These are phyloP conservation scores for Pteronura brasiliensis DNA, from an alignment of 2,113 vertebrate genomes.

Conservation along the genomic window DNA sequence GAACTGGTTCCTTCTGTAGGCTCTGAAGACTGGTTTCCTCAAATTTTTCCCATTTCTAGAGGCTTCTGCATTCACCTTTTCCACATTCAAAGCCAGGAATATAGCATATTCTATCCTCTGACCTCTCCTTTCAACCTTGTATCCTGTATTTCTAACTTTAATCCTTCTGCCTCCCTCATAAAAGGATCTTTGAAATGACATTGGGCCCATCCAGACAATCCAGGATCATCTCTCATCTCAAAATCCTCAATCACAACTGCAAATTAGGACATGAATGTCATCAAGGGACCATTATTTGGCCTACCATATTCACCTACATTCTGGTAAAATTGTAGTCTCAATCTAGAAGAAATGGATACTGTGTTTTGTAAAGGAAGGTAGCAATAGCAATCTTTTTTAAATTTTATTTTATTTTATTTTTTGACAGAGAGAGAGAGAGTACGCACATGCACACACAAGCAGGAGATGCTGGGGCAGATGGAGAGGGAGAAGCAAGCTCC, in stretches of 20 bases:
- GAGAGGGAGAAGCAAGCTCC: too few species aligned
- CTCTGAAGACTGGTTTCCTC: not conserved
- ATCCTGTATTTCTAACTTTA: not conserved
- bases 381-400: not conserved
- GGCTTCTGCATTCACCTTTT: not conserved
- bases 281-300: not conserved
- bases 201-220: not conserved
- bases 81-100: not conserved
- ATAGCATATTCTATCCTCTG: not conserved
- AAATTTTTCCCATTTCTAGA: not conserved
- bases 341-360: not conserved
- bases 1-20: not conserved
- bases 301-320: not conserved
- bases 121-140: not conserved
- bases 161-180: not conserved
- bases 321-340: not conserved
- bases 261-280: not conserved
- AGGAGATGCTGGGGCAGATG: not conserved
- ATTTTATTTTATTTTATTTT: too few species aligned
- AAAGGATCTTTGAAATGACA: not conserved
- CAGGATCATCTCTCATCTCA: not conserved
- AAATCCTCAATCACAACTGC: not conserved
- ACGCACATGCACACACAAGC: accelerated
- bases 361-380: not conserved
- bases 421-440: not conserved